Evolutionary conservation across 2,113 vertebrate genomes (phyloP), one percentile per base, ranked within the genome.

Genomic region (Reinhardtius hippoglossoides): DNA sequence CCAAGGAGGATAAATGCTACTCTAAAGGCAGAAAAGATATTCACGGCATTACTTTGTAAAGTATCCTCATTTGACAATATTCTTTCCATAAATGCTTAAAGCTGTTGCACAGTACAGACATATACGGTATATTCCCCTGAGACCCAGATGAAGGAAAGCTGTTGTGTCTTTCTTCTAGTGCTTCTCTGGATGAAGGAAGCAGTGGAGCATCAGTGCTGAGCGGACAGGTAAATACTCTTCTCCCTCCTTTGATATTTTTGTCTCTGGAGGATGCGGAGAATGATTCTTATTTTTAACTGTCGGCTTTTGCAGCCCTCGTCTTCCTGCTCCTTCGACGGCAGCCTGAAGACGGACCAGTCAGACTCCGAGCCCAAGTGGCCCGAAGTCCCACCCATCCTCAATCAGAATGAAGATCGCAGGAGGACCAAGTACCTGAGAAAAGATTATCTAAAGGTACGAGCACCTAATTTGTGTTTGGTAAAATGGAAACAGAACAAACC

Each of bases 341-440:
- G 94, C 87, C 92, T 95, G 75, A 98, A 96, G 81, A 78, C 88
- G 0, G 96, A 96, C 74, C 87, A 89, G 16, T 80, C 86, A 10
- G 95, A 96, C 74, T 84, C 90, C 1, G 96, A 96, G 46, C 95
- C 95, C n/a, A 95, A 90, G 0, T 99, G 97, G 96, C 95, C 96
- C 5, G 96, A 97, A 68, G 89, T 96, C 63, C 96, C 96, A 2
- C 96, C 96, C 48, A 87, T 98, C 37, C 95, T 97, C 57, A 97
- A 96, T 94, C 97, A 97, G 89, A 97, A 94, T 31, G 97, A 99
- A 89, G 98, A 99, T 48, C 95, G 97, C 16, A 95, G 96, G 79
- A 93, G 96, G 80, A 97, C 95, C 89, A 99, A 99, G 85, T 98
- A 99, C 82, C 95, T 98, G 72, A 95, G 97, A 83, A 99, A 97